These are phyloP conservation scores for Sciurus carolinensis DNA, from an alignment of 2,797 vertebrate species.

Conservation along the genomic window DNA sequence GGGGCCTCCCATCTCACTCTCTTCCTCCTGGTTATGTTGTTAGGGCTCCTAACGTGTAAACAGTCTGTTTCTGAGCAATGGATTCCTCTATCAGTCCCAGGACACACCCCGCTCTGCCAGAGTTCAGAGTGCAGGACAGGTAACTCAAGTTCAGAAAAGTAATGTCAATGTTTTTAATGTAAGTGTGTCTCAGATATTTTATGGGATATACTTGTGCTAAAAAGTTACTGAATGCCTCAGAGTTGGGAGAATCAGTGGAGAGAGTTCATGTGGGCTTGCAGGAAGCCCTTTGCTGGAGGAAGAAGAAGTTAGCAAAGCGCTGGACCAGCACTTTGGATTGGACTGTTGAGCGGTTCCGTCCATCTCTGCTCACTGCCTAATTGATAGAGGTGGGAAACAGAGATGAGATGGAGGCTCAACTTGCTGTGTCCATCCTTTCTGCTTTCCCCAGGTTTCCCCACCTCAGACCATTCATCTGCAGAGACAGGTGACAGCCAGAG, in stretches of 20 bases:
- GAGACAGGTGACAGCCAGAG: background rate
- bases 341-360: too few species aligned
- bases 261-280: rapidly evolving
- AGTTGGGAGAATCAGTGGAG: background rate
- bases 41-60: background rate
- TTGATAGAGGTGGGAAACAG: background rate
- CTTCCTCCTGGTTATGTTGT: background rate
- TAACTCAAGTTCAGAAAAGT: background rate
- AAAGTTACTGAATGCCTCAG: rapidly evolving
- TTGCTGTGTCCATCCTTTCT: rapidly evolving
- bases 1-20: background rate
- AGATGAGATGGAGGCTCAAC: rapidly evolving
- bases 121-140: rapidly evolving
- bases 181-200: background rate
- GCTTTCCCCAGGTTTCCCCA: background rate
- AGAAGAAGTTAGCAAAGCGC: rapidly evolving
- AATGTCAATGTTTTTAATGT: background rate
- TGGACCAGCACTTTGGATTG: too few species aligned
- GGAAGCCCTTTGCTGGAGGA: background rate
- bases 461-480: background rate
- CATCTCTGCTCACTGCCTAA: background rate
- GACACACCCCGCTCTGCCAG: rapidly evolving
- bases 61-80: rapidly evolving
- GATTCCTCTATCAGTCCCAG: rapidly evolving
- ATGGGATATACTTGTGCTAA: background rate